Percentiles rank a stretch among this genome's conserved stretches.
Evolutionary conservation across 1,140 invertebrate species (phyloP).

Genomic region (Chrysomallon squamiferum): DNA sequence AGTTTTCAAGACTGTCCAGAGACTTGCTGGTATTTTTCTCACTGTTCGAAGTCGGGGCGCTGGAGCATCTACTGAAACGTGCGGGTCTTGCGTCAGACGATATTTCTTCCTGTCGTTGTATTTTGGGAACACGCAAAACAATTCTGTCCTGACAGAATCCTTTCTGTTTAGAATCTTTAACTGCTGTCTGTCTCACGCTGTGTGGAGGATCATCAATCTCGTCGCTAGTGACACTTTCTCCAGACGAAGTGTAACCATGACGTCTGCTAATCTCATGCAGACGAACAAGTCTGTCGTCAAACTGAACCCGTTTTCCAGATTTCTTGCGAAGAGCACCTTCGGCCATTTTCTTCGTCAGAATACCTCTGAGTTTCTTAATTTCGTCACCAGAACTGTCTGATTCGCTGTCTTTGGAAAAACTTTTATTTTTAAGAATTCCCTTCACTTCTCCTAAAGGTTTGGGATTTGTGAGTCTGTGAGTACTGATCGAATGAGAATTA

Average conservation of each 20-base stretch:
- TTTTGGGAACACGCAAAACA: no score
- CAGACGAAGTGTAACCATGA: not conserved
- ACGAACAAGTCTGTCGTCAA: not conserved
- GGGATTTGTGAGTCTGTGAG: not conserved
- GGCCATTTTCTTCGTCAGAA: not conserved
- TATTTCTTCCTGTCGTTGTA: no score
- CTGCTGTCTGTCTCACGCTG: no score
- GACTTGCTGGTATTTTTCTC: no score
- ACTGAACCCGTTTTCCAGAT: conserved; percentile 1
- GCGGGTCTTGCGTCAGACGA: no score
- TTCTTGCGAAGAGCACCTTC: not conserved
- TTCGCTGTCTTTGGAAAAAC: not conserved
- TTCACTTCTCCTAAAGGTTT: not conserved
- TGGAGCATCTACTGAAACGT: no score
- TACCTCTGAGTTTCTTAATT: not conserved
- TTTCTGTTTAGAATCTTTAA: no score
- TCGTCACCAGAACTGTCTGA: not conserved
- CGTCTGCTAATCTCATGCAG: conserved; percentile 4
- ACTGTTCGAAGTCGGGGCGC: no score
- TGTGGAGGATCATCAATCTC: not conserved
- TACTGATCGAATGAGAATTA: not conserved
- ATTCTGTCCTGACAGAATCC: no score
- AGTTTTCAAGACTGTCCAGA: no score
- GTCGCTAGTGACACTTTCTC: not conserved
- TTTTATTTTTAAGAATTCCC: not conserved